These are phyloP conservation scores for Eulemur rufifrons DNA, from an alignment of 2,113 vertebrate species.

Conservation along the genomic window DNA sequence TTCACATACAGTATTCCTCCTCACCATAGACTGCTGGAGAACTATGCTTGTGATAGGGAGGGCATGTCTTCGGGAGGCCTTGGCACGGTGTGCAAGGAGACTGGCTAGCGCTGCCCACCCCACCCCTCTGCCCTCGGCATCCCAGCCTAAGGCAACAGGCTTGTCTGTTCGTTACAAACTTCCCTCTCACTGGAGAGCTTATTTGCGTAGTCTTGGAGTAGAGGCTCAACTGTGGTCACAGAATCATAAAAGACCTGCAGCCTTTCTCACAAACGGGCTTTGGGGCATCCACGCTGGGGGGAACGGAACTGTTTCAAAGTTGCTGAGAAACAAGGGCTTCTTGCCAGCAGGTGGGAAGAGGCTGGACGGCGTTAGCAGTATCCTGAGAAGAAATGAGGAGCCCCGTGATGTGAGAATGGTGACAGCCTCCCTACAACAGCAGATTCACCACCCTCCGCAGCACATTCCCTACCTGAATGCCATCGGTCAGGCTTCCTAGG, in stretches of 20 bases:
- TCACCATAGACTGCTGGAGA: background rate
- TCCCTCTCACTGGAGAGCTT: background rate
- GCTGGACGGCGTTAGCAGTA: background rate
- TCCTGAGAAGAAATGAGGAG: background rate
- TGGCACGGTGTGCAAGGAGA: background rate
- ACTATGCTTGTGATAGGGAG: background rate
- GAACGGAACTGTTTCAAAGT: background rate
- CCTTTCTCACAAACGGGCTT: background rate
- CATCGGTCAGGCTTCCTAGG: background rate
- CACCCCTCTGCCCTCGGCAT: background rate
- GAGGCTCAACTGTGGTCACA: background rate
- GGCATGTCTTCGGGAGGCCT: background rate
- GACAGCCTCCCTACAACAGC: background rate
- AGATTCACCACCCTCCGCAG: background rate
- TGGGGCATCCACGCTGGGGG: background rate
- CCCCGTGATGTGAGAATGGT: background rate
- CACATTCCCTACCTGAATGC: background rate
- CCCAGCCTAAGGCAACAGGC: background rate
- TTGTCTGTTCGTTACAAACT: background rate
- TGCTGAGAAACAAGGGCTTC: background rate
- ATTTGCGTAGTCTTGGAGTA: background rate
- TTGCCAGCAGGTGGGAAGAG: background rate
- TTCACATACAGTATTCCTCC: background rate
- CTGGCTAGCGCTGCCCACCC: background rate
- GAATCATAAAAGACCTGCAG: background rate